These are phyloP conservation scores for Mesaphorura yosii DNA, from an alignment of 1,140 invertebrate genomes.

Conservation along the genomic window DNA sequence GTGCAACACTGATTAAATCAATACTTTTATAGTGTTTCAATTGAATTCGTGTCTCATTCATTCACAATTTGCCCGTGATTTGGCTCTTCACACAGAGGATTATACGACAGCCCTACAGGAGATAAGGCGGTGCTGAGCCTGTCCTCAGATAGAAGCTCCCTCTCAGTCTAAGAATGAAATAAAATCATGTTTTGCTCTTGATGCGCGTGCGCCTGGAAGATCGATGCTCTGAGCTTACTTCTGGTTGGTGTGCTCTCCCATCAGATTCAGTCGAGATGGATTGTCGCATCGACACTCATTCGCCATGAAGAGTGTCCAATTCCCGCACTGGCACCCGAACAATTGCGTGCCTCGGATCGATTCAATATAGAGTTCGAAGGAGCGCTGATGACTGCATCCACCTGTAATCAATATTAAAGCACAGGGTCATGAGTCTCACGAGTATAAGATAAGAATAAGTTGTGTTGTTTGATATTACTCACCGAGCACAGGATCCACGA, in stretches of 20 bases:
- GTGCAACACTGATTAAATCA: too few species aligned
- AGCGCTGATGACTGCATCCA: conserved; percentile 18
- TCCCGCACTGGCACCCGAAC: neutral
- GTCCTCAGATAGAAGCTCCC: neutral
- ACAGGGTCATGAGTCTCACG: too few species aligned
- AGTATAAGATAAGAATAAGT: too few species aligned
- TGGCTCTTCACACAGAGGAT: too few species aligned
- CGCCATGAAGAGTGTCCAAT: neutral
- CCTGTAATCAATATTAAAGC: too few species aligned
- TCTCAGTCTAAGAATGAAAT: neutral
- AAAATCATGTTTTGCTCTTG: neutral
- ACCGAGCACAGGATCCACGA: neutral
- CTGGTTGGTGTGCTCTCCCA: neutral
- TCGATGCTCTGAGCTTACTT: neutral
- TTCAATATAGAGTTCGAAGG: conserved; percentile 10
- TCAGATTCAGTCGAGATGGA: neutral
- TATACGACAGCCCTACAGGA: too few species aligned
- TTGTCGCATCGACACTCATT: neutral
- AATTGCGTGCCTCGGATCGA: conserved; percentile 14
- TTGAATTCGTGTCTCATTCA: too few species aligned
- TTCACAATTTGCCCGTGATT: too few species aligned
- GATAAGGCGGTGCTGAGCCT: neutral
- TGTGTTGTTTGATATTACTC: too few species aligned
- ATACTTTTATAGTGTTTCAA: too few species aligned
- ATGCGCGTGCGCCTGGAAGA: neutral